Percentiles rank a stretch among this genome's conserved stretches.
phyloP scores from a whole-genome alignment of 2,888 invertebrate genomes.

The Ormia ochracea region DNA sequence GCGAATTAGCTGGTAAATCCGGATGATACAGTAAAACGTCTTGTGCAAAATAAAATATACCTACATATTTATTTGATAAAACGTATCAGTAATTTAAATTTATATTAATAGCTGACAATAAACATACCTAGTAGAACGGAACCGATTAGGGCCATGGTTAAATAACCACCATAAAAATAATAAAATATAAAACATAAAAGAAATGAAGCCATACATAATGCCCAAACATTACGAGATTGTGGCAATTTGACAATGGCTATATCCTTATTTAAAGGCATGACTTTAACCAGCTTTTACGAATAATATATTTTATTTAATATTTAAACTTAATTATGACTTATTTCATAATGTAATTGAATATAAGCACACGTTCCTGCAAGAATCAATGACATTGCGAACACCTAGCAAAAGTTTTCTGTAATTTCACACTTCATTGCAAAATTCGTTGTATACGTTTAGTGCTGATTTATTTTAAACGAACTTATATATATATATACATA shows the following conservation, averaged over 20 bases:
- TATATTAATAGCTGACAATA: background rate
- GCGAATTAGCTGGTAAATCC: conserved; percentile 90
- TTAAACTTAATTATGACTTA: background rate
- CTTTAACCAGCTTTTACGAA: background rate
- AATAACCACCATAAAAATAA: conserved; percentile 88
- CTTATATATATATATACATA: background rate
- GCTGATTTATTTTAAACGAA: background rate
- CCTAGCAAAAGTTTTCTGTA: background rate
- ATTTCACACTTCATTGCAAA: conserved; percentile 4
- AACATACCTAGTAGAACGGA: conserved; percentile 84
- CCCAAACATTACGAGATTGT: conserved; percentile 83
- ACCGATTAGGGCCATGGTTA: conserved; percentile 83
- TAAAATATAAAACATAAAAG: conserved; percentile 86
- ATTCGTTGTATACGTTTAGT: conserved; percentile 5
- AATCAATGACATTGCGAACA: conserved; percentile 6
- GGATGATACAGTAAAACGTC: conserved; percentile 93
- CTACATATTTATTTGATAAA: conserved; percentile 77
- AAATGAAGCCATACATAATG: conserved; percentile 84
- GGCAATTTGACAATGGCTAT: conserved; percentile 72
- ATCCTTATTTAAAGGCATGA: conserved; percentile 69
- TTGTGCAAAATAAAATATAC: conserved; percentile 89
- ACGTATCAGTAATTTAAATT: background rate
- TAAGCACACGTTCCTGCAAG: background rate
- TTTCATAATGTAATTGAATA: background rate
- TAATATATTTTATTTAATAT: background rate